Evolutionary conservation across 2,888 invertebrate species (phyloP).

Genomic region (Andricus quercusramuli): DNA sequence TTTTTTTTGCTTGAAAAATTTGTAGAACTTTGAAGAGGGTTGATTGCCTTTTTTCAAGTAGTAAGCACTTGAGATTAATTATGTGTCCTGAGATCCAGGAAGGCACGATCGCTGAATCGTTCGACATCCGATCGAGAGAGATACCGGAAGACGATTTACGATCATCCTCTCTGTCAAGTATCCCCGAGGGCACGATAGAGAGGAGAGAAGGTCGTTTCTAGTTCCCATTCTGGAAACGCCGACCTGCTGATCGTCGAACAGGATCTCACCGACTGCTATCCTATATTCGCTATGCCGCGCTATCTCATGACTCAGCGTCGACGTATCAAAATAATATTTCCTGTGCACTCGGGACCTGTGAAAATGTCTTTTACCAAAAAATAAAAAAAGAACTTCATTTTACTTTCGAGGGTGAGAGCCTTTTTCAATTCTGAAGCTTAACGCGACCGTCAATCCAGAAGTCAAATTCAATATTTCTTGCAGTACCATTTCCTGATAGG

Average conservation of each 20-base stretch:
- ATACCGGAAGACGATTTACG: conserved; percentile 62
- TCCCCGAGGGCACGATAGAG: conserved; percentile 54
- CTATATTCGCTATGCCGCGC: conserved; percentile 30
- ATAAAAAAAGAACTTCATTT: conserved; percentile 12
- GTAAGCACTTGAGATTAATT: conserved; percentile 72
- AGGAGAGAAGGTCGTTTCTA: conserved; percentile 51
- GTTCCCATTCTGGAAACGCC: conserved; percentile 50
- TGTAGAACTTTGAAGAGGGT: neutral
- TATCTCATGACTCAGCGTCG: conserved; percentile 39
- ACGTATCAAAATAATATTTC: conserved; percentile 40
- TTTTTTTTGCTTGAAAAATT: neutral
- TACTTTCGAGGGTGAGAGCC: neutral
- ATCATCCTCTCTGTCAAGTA: conserved; percentile 47
- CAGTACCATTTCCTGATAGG: neutral
- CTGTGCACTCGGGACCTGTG: conserved; percentile 26
- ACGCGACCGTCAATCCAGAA: conserved; percentile 3
- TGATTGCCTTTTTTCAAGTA: conserved; percentile 38
- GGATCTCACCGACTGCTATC: conserved; percentile 35
- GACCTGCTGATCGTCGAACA: conserved; percentile 48
- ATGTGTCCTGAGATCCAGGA: conserved; percentile 59
- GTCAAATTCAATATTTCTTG: neutral
- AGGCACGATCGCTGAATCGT: conserved; percentile 57
- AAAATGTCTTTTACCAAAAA: conserved; percentile 29
- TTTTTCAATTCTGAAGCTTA: conserved; percentile 14
- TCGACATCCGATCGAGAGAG: conserved; percentile 54